Base-by-base conservation (phyloP, 2,888 invertebrate species). In the Drosophila barbarae region DNA sequence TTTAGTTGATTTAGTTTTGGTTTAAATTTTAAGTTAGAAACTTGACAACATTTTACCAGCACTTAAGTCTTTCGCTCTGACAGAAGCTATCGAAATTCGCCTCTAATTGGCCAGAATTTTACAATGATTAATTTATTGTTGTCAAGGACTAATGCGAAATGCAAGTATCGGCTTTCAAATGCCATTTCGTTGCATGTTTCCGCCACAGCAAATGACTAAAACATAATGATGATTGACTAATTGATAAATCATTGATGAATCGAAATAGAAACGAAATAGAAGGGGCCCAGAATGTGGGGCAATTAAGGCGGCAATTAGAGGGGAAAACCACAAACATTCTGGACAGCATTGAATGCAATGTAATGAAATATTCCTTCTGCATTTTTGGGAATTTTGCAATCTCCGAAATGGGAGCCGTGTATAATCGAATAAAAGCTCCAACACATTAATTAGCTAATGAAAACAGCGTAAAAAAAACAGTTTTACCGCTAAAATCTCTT, bases 191-290 rank as follows among this genome's bases (percentile, higher is more conserved):
- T 47, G 32, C 18, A 18, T 28, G 15, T 23, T 32, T 10, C 6
- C 4, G 47, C 18, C 26, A 26, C 26, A 13, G 13, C 10, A 8
- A 30, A 36, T 55, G n/a, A n/a, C 51, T 12, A 8, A 4, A 51
- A 51, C 28, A 52, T 9, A 28, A 51, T 55, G 28, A 51, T 51
- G 28, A 28, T 36, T 36, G 18, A 51, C 55, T 55, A 55, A 55
- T 55, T 51, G 51, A 23, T 46, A 21, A 32, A 32, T 12, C 35
- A 36, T 28, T 50, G 55, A 55, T n/a, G n/a, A 28, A 18, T 46
- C 13, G 13, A 18, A 13, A n/a, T 13, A 15, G 12, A 44, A 8
- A 0, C 26, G 26, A 26, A 26, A 26, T 26, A 26, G 26, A 26
- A 26, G 3, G 3, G 18, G 41, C n/a, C 18, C 12, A 18, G 18